Base-by-base conservation (phyloP, 2,797 vertebrate species). In the Sebastiscus albofasciatus region DNA sequence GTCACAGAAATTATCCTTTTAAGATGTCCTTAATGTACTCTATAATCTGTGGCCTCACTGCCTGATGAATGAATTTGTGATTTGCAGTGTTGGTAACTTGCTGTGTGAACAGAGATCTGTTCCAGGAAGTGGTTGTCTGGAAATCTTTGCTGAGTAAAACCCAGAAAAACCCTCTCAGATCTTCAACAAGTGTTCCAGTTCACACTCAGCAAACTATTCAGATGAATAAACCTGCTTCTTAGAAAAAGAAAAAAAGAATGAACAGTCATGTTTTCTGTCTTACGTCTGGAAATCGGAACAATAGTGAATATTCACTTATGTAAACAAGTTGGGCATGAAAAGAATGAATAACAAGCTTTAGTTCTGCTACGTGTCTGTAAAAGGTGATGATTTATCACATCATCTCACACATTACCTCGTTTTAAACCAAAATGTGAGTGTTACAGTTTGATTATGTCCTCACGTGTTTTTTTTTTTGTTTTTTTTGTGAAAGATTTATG, bases 321-420 rank as follows among this genome's bases (percentile, higher is more conserved):
- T 70, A 39, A 80, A 69, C 10, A 78, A 56, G 58, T 34, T 24
- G 1, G 9, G 10, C 59, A 33, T 24, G 10, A 74, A 66, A 65
- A 62, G 13, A 75, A 87, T 62, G 31, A 61, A 84, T 72, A 69
- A 78, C 58, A 58, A 34, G 52, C 3, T 8, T 24, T 7, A 46
- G 14, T 46, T 46, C 14, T 39, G 39, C 39, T 46, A 46, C 8
- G 8, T n/a, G 36, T 75, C n/a, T 70, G 49, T 61, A 20, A 55
- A 16, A 7, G 26, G 8, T 65, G 14, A 72, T 77, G 39, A 70
- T 46, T 79, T 20, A 61, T 60, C 24, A 29, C 58, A 13, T 34
- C 8, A 60, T 69, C n/a, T 66, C 20, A 72, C 27, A 64, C 27
- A 0, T 4, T 42, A 12, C 16, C 8, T 13, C 60, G 13, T 20